Conservation (phyloP, 2,113 vertebrate species). For the Edolisoma coerulescens region DNA sequence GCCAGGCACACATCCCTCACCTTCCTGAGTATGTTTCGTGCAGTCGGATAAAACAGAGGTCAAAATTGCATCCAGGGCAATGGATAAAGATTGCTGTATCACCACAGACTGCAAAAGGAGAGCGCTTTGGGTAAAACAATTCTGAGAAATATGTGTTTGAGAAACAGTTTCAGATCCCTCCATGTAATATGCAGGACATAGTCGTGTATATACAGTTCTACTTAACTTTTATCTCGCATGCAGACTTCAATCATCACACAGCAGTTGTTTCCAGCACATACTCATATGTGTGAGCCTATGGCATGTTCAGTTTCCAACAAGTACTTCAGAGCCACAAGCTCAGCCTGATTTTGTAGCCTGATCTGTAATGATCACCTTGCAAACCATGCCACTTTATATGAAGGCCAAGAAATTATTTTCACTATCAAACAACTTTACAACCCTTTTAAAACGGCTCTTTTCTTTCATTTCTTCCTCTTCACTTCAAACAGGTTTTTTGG, state of each 20-base stretch:
- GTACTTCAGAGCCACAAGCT: background rate
- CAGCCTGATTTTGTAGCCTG: background rate
- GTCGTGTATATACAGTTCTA: background rate
- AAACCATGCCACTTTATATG: background rate
- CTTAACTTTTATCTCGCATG: background rate
- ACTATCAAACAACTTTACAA: background rate
- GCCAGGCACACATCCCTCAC: background rate
- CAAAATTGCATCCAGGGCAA: background rate
- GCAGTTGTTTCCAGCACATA: background rate
- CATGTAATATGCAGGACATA: fast-evolving
- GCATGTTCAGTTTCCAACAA: background rate
- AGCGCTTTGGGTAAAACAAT: background rate
- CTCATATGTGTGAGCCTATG: background rate
- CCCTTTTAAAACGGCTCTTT: background rate
- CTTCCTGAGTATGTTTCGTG: background rate
- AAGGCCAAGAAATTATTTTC: background rate
- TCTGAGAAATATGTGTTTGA: background rate
- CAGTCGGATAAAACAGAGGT: background rate
- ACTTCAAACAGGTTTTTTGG: background rate
- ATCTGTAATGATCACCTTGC: background rate
- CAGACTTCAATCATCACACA: background rate
- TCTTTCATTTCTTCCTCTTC: background rate
- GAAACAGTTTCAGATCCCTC: background rate
- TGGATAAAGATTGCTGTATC: background rate
- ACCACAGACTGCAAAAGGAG: background rate